Evolutionary conservation across 1,140 invertebrate species (phyloP).

Genomic region (Drosophila eugracilis): DNA sequence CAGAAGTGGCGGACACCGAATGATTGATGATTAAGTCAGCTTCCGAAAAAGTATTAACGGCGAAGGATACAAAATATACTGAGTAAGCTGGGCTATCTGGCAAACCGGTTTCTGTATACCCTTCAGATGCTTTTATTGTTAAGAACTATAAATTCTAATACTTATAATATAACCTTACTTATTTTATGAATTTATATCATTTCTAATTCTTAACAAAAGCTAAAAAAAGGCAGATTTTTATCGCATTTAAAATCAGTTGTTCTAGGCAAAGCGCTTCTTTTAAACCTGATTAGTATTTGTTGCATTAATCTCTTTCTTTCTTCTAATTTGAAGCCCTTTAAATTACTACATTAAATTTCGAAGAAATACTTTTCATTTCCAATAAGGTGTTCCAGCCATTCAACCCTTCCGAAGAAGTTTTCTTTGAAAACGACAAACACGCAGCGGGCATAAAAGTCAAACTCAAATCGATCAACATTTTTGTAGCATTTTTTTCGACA

Average conservation of each 20-base stretch:
- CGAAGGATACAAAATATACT: slow-evolving; percentile 9
- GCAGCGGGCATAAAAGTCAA: slow-evolving; percentile 54
- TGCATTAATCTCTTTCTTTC: no score
- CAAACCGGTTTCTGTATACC: neutral
- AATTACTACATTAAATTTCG: no score
- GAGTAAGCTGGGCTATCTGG: no score
- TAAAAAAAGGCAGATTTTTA: no score
- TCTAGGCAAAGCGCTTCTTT: no score
- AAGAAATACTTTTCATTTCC: no score
- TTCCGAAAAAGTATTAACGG: slow-evolving; percentile 52
- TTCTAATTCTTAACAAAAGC: no score
- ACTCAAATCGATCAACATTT: slow-evolving; percentile 67
- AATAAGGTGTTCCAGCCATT: neutral
- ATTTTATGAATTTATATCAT: no score
- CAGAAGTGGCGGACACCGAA: slow-evolving; percentile 7
- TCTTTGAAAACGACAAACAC: slow-evolving; percentile 10
- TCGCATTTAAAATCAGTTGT: no score
- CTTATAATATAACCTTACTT: neutral
- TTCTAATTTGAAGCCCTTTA: no score
- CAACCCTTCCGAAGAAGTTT: neutral
- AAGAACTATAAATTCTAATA: neutral
- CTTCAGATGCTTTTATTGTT: neutral
- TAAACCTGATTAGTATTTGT: no score
- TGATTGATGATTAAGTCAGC: slow-evolving; percentile 56
- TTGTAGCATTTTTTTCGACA: slow-evolving; percentile 26